Conservation (phyloP, 2,113 vertebrate genomes). For the Notechis scutatus region DNA sequence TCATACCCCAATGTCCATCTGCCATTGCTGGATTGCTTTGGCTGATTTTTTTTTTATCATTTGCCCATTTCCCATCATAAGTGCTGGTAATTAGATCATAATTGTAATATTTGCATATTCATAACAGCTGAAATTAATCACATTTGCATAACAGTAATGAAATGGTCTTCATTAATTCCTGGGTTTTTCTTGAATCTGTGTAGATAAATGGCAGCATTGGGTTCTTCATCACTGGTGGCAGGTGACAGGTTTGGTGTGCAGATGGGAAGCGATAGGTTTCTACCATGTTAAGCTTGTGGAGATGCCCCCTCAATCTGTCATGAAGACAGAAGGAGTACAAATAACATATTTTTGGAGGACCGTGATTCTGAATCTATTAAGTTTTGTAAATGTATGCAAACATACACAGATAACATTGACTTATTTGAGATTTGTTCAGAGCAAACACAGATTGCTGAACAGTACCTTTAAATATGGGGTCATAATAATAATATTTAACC, state of each 20-base stretch:
- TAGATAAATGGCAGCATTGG: conserved; percentile 52
- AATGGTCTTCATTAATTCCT: conserved; percentile 73
- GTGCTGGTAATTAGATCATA: conserved; percentile 65
- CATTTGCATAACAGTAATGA: conserved; percentile 75
- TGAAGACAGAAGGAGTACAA: no score
- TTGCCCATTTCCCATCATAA: conserved; percentile 50
- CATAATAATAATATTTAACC: no score
- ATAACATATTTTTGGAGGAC: not conserved
- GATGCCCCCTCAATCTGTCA: not conserved
- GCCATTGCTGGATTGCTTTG: conserved; percentile 10
- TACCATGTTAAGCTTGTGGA: not conserved
- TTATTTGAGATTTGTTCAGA: not conserved
- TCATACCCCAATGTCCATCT: conserved; percentile 3
- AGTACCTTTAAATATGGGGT: not conserved
- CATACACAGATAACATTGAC: not conserved
- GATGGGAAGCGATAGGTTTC: no score
- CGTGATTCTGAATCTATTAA: not conserved
- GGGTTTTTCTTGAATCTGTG: conserved; percentile 53
- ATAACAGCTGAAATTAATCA: conserved; percentile 70
- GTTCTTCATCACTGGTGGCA: not conserved
- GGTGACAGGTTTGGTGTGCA: not conserved
- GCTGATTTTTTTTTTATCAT: conserved; percentile 52
- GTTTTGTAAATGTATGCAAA: not conserved
- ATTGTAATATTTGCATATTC: conserved; percentile 75
- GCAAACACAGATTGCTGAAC: not conserved